A percentile compares a stretch with the other conserved stretches of the same genome.
These are phyloP conservation scores for Ennomos quercinarius DNA, from an alignment of 2,888 invertebrate species.

Conservation along the genomic window DNA sequence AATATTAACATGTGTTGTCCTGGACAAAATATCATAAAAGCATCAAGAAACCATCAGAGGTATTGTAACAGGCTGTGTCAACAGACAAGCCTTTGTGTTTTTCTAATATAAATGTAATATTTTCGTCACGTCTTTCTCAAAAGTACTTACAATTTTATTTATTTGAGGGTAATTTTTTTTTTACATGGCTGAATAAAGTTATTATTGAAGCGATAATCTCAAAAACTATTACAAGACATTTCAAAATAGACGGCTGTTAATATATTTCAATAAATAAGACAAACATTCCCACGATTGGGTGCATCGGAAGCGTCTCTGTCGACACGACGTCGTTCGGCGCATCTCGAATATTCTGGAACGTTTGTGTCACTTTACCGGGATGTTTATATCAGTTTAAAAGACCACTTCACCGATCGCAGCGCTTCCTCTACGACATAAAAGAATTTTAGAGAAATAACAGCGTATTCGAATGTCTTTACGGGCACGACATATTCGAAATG, in stretches of 20 bases:
- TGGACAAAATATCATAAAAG: constrained; percentile 78
- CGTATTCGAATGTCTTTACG: constrained; percentile 59
- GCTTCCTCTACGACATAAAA: constrained; percentile 67
- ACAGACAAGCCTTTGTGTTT: constrained; percentile 11
- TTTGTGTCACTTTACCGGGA: constrained; percentile 42
- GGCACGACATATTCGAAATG: constrained; percentile 33
- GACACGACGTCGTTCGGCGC: constrained; percentile 50
- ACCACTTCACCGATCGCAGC: constrained; percentile 69
- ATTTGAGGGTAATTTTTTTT: not conserved
- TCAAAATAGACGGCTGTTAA: not conserved
- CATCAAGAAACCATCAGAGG: constrained; percentile 82
- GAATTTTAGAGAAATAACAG: constrained; percentile 66
- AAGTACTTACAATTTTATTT: not conserved
- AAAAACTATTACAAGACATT: not conserved
- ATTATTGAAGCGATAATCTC: too few relatives aligned
- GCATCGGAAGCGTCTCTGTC: constrained; percentile 67
- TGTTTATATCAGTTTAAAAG: constrained; percentile 76
- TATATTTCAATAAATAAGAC: constrained; percentile 6
- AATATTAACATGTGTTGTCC: constrained; percentile 64
- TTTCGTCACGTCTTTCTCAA: constrained; percentile 10
- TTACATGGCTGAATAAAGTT: not conserved
- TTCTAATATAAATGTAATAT: constrained; percentile 23
- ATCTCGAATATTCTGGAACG: constrained; percentile 39
- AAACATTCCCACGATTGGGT: constrained; percentile 41
- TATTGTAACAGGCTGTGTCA: constrained; percentile 68